These are phyloP conservation scores for Zingel zingel DNA, from an alignment of 2,113 vertebrate genomes.

Conservation along the genomic window DNA sequence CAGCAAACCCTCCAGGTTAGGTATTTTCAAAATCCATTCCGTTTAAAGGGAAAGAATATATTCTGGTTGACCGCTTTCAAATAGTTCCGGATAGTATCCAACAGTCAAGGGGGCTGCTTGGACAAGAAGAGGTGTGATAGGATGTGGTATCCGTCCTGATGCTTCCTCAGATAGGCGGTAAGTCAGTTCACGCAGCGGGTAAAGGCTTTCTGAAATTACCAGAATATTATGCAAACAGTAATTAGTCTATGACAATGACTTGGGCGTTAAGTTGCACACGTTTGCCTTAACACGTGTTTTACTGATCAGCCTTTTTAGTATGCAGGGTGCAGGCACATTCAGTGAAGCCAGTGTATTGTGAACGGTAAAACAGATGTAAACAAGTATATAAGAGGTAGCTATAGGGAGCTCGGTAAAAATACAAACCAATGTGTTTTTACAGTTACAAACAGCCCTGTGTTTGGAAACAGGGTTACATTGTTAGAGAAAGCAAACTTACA, in stretches of 20 bases:
- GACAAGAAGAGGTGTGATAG: slow-evolving; percentile 70
- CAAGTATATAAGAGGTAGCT: slow-evolving; percentile 28
- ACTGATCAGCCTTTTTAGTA: not conserved
- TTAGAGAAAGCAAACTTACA: slow-evolving; percentile 58
- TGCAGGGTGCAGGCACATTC: slow-evolving; percentile 7
- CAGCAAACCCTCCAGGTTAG: slow-evolving; percentile 60
- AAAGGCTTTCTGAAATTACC: slow-evolving; percentile 48
- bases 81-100: slow-evolving; percentile 40
- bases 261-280: not conserved
- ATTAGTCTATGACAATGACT: not conserved
- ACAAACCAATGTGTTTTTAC: not conserved
- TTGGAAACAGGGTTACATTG: slow-evolving; percentile 4
- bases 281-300: slow-evolving; percentile 62
- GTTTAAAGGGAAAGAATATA: slow-evolving; percentile 22
- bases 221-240: slow-evolving; percentile 31
- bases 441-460: slow-evolving; percentile 4
- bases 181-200: slow-evolving; percentile 6
- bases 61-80: slow-evolving; percentile 39
- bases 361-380: slow-evolving; percentile 46
- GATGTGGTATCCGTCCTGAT: slow-evolving; percentile 53
- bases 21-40: slow-evolving; percentile 78
- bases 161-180: slow-evolving; percentile 33
- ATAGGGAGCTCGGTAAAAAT: not conserved
- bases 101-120: slow-evolving; percentile 17
- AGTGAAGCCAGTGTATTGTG: not conserved